Evolutionary conservation across 2,888 invertebrate species (phyloP).

Genomic region (Scelioninae gen. 2): DNA sequence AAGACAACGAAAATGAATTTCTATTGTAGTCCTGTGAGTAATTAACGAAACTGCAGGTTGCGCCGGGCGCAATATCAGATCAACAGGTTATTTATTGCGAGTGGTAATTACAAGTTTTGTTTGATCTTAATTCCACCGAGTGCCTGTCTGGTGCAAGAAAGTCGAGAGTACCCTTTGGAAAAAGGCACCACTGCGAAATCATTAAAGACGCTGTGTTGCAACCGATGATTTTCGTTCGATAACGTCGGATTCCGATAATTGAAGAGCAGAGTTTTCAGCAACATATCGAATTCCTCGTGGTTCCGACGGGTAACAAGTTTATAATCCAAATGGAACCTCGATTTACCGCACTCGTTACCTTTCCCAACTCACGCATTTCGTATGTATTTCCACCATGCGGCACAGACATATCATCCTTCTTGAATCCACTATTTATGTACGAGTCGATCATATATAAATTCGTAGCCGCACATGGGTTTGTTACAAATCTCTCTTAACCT

Average conservation of each 20-base stretch:
- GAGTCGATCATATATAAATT: too few relatives aligned
- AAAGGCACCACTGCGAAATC: conserved; percentile 8
- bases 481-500: too few relatives aligned
- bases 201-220: conserved; percentile 20
- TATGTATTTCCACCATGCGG: too few relatives aligned
- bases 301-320: too few relatives aligned
- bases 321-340: too few relatives aligned
- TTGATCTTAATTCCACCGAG: conserved; percentile 25
- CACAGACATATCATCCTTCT: too few relatives aligned
- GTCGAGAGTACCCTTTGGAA: conserved; percentile 16
- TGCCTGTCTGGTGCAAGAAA: conserved; percentile 22
- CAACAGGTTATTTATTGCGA: conserved; percentile 49
- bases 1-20: conserved; percentile 40
- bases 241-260: conserved; percentile 18
- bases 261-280: conserved; percentile 2
- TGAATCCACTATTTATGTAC: too few relatives aligned
- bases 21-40: conserved; percentile 31
- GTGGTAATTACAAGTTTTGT: conserved; percentile 48
- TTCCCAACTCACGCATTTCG: too few relatives aligned
- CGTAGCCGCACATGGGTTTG: too few relatives aligned
- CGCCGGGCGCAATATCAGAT: conserved; percentile 38
- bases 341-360: too few relatives aligned
- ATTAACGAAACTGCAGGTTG: conserved; percentile 27
- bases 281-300: neutral
- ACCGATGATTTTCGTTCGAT: conserved; percentile 12